Evolutionary conservation across 1,140 invertebrate species (phyloP).

Genomic region (Berghia stephanieae): DNA sequence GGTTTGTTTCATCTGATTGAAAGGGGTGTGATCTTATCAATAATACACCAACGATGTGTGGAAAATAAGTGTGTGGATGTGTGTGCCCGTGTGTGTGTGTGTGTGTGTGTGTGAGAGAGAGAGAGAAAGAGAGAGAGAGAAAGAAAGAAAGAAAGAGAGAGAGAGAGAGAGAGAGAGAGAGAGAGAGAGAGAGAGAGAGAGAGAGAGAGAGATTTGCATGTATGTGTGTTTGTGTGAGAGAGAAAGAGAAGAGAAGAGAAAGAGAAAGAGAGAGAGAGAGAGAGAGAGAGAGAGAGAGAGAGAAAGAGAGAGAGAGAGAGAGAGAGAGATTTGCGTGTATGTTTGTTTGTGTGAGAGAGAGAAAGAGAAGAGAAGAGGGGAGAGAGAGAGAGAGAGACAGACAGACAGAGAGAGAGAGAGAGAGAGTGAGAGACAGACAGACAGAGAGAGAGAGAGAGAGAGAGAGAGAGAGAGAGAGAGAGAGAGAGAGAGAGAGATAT

Average conservation of each 20-base stretch:
- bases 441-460: neutral
- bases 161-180: neutral
- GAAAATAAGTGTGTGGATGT: neutral
- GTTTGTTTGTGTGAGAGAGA: neutral
- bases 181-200: neutral
- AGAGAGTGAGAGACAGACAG: conserved; percentile 5
- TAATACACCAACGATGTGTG: no score
- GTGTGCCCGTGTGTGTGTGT: neutral
- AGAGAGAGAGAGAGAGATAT: neutral
- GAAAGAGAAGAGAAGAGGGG: neutral
- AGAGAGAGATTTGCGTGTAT: neutral
- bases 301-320: neutral
- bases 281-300: neutral
- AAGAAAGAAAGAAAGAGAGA: neutral
- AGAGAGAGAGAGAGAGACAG: conserved; percentile 6
- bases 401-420: conserved; percentile 9
- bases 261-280: neutral
- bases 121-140: neutral
- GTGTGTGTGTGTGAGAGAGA: neutral
- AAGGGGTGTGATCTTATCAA: no score
- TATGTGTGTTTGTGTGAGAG: no score
- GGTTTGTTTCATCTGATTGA: no score
- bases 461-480: conserved; percentile 14
- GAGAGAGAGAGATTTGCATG: no score
- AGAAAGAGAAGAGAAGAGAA: neutral